These are phyloP conservation scores for Sinella curviseta DNA, from an alignment of 1,140 invertebrate genomes.

Conservation along the genomic window DNA sequence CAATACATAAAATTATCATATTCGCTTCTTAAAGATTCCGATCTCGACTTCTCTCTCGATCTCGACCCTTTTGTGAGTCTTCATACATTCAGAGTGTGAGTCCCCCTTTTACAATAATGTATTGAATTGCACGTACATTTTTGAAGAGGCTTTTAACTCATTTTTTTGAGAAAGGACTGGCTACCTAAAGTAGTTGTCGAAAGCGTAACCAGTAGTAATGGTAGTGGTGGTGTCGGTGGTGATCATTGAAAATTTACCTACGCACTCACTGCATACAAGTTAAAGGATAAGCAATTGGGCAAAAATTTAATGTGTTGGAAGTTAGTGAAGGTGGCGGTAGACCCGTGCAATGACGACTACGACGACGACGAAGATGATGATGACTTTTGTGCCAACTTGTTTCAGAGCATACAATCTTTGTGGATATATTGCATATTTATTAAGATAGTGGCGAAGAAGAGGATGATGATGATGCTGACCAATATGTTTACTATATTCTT, in stretches of 20 bases:
- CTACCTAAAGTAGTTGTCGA: background rate
- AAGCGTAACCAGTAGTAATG: background rate
- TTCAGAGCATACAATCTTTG: background rate
- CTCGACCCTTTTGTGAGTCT: background rate
- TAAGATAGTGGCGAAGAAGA: background rate
- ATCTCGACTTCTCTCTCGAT: too few species aligned
- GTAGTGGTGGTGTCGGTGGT: background rate
- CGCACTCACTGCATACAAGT: background rate
- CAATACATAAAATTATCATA: background rate
- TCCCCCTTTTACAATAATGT: too few species aligned
- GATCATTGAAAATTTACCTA: background rate
- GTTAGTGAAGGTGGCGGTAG: background rate
- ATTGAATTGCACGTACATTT: background rate
- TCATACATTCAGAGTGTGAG: too few species aligned
- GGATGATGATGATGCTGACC: background rate
- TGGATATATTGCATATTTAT: background rate
- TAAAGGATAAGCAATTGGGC: background rate
- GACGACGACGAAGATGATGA: background rate
- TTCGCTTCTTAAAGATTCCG: background rate
- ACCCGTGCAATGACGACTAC: background rate
- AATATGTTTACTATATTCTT: background rate
- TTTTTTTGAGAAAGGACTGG: background rate
- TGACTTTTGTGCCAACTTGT: background rate
- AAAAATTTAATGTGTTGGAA: background rate
- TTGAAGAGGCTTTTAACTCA: background rate